Conservation (phyloP, 2,888 invertebrate genomes). For the Rhamnusium bicolor region DNA sequence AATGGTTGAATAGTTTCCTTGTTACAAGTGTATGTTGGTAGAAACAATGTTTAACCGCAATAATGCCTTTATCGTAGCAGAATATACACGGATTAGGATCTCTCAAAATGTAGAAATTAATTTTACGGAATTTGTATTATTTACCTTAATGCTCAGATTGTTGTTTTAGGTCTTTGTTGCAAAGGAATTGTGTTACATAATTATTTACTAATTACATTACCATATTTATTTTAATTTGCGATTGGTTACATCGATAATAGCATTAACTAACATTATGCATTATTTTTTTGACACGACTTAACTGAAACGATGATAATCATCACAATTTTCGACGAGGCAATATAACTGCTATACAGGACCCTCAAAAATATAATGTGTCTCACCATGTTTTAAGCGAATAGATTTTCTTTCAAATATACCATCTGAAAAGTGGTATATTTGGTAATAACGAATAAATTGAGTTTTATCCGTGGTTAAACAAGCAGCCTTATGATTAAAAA, state of each 20-base stretch:
- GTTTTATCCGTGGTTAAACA: too few species aligned
- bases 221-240: not conserved
- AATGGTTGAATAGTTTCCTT: slow-evolving; percentile 34
- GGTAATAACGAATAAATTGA: too few species aligned
- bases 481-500: too few species aligned
- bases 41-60: slow-evolving; percentile 44
- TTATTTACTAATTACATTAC: not conserved
- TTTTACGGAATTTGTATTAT: slow-evolving; percentile 49
- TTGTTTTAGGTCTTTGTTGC: slow-evolving; percentile 33
- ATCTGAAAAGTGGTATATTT: too few species aligned
- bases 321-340: too few species aligned
- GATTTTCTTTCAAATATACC: too few species aligned
- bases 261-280: too few species aligned
- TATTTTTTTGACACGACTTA: too few species aligned
- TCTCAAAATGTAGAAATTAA: slow-evolving; percentile 50
- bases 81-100: slow-evolving; percentile 43
- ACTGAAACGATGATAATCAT: too few species aligned
- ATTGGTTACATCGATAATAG: not conserved
- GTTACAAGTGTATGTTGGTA: slow-evolving; percentile 25
- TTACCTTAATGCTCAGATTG: slow-evolving; percentile 44
- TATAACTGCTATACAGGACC: too few species aligned
- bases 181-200: slow-evolving; percentile 33
- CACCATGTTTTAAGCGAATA: too few species aligned
- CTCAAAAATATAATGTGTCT: too few species aligned
- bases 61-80: slow-evolving; percentile 38